phyloP scores from a whole-genome alignment of 30 jellyfish, hydroid and myxozoan species.

The Turritopsis dohrnii region DNA sequence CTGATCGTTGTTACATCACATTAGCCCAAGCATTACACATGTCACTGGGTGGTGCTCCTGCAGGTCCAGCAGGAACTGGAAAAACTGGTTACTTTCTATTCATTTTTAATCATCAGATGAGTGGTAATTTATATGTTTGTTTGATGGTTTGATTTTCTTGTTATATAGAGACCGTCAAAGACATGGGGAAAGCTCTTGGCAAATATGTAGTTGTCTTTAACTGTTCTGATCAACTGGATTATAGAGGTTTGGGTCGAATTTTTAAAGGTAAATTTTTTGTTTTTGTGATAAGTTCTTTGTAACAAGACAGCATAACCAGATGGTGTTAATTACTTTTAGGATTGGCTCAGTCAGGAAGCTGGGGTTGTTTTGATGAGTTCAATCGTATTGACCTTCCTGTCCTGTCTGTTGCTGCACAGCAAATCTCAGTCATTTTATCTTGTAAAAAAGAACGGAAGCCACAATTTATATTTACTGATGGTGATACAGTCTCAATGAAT shows the following conservation, averaged over 20 bases:
- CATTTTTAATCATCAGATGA: background rate
- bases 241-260: conserved; percentile 90
- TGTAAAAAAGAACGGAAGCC: conserved; percentile 80
- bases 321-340: conserved; percentile 22
- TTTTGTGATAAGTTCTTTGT: background rate
- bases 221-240: conserved; percentile 92
- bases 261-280: conserved; percentile 49
- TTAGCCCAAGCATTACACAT: conserved; percentile 89
- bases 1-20: conserved; percentile 89
- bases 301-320: background rate
- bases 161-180: conserved; percentile 32
- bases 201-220: conserved; percentile 86
- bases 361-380: conserved; percentile 95
- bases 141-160: background rate
- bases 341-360: conserved; percentile 88
- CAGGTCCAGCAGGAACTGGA: conserved; percentile 97
- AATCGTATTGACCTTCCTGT: conserved; percentile 86
- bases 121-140: too few relatives aligned
- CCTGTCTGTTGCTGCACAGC: conserved; percentile 96
- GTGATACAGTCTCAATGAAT: conserved; percentile 68
- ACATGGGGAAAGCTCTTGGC: conserved; percentile 97
- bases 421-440: conserved; percentile 62
- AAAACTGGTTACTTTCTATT: conserved; percentile 42
- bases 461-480: conserved; percentile 78
- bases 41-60: conserved; percentile 99